Percentiles rank a stretch among this genome's conserved stretches.
phyloP scores from a whole-genome alignment of 2,888 invertebrate species.

The Nymphalis c-album region DNA sequence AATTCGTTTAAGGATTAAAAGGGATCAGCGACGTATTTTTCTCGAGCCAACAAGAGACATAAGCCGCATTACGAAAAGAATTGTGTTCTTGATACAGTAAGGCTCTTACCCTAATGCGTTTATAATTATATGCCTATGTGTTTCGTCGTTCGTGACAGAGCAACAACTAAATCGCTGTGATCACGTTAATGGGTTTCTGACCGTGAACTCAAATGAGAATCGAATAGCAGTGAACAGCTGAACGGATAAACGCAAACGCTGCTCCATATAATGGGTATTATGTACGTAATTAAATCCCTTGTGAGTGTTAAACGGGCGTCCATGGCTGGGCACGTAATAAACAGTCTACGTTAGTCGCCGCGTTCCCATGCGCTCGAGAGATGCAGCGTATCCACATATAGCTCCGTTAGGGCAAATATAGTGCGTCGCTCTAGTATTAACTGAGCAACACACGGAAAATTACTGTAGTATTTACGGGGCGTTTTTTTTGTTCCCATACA shows the following conservation, averaged over 20 bases:
- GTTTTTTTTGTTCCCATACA: conserved; percentile 61
- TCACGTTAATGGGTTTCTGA: conserved; percentile 55
- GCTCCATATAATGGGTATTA: conserved; percentile 49
- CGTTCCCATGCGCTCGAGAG: conserved; percentile 66
- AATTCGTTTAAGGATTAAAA: conserved; percentile 48
- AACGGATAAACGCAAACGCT: conserved; percentile 47
- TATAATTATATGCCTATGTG: conserved; percentile 73
- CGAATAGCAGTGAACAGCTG: conserved; percentile 49
- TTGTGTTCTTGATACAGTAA: conserved; percentile 39
- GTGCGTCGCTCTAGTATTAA: conserved; percentile 66
- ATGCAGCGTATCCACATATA: conserved; percentile 56
- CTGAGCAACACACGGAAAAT: conserved; percentile 66
- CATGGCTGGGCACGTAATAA: conserved; percentile 44
- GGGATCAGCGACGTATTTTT: conserved; percentile 45
- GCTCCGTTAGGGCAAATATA: conserved; percentile 73
- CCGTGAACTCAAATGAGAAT: conserved; percentile 56
- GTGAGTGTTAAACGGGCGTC: conserved; percentile 53
- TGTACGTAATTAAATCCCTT: conserved; percentile 63
- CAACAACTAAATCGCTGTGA: conserved; percentile 44
- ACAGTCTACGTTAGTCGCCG: conserved; percentile 34
- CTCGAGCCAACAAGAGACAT: conserved; percentile 45
- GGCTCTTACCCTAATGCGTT: conserved; percentile 74
- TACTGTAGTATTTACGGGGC: conserved; percentile 54
- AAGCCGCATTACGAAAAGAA: conserved; percentile 47
- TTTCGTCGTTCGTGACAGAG: conserved; percentile 62